Evolutionary conservation across 2,113 vertebrate species (phyloP).

Genomic region (Cyanistes caeruleus): DNA sequence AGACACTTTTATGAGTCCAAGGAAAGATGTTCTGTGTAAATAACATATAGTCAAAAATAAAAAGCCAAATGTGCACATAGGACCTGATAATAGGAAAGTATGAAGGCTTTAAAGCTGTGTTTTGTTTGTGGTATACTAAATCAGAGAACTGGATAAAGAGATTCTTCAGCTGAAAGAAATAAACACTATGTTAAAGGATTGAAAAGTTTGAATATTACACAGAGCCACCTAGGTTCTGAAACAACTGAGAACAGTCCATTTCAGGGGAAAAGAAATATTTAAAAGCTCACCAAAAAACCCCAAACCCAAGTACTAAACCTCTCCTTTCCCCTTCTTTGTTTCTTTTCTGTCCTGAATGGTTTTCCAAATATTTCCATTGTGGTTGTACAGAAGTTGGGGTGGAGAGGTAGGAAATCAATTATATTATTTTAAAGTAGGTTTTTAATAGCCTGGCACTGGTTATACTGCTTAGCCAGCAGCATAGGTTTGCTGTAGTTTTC

Average conservation of each 20-base stretch:
- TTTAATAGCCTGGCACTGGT: not conserved
- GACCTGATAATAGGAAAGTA: not conserved
- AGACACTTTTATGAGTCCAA: constrained; percentile 49
- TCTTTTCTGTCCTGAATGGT: not conserved
- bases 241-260: not conserved
- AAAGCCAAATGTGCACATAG: constrained; percentile 20
- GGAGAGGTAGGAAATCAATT: not conserved
- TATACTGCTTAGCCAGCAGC: not conserved
- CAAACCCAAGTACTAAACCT: not conserved
- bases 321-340: not conserved
- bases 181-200: not conserved
- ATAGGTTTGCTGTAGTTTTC: not conserved
- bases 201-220: not conserved
- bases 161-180: not conserved
- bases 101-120: constrained; percentile 4
- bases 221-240: not conserved
- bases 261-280: accelerated
- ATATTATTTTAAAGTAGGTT: not conserved
- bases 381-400: not conserved
- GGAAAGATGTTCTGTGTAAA: constrained; percentile 48
- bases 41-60: constrained; percentile 20
- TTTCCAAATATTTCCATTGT: not conserved
- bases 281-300: accelerated
- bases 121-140: constrained; percentile 9
- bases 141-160: not conserved